Evolutionary conservation across 1,140 invertebrate species (phyloP), one percentile per base, ranked within the genome.

Genomic region (Procambarus clarkii): DNA sequence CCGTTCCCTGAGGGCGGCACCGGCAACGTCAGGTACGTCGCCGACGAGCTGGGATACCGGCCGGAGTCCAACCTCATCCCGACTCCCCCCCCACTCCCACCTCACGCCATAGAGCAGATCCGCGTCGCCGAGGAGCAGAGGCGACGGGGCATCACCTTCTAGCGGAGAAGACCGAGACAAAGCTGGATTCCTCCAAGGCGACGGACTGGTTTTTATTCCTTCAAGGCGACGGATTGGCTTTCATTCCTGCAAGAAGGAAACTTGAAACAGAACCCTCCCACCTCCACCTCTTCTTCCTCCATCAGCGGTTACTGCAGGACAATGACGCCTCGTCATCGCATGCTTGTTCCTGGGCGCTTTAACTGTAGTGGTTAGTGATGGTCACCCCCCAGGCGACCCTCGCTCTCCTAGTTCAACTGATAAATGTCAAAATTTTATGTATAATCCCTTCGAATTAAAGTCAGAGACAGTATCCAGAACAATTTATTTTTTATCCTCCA

Each of bases 21-120:
- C 46, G 84, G 48, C 3, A 46, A 76, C 13, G 71, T 86, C 24
- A 74, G 4, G 1, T 86, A 50, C 50, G 69, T 50, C 11, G 84
- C 84, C 21, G 81, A 83, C 45, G 81, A 83, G 58, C 15, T 21
- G 1, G 81, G 81, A 7, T 83, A 64, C 58, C 34, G 60, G 2
- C 24, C 81, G 4, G 18, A 64, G 81, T 83, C 81, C 46, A 4
- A 13, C 58, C 15, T 45, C 24, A 64, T 83, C n/a, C 81, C 81
- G 58, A 64, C 34, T 0, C 34, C 60, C 13, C 81, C 8, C 60
- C 81, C 81, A 13, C 58, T 83, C 24, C 81, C 81, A 44, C 34
- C 81, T 7, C 81, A 83, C 81, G 81, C 69, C 58, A 64, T 83
- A 58, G 81, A 83, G 58, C 60, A 60, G 15, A 44, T 83, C 58